A percentile compares a stretch with the other conserved stretches of the same genome.
Evolutionary conservation across 2,888 invertebrate genomes (phyloP).

Genomic region (Chirona hameri): DNA sequence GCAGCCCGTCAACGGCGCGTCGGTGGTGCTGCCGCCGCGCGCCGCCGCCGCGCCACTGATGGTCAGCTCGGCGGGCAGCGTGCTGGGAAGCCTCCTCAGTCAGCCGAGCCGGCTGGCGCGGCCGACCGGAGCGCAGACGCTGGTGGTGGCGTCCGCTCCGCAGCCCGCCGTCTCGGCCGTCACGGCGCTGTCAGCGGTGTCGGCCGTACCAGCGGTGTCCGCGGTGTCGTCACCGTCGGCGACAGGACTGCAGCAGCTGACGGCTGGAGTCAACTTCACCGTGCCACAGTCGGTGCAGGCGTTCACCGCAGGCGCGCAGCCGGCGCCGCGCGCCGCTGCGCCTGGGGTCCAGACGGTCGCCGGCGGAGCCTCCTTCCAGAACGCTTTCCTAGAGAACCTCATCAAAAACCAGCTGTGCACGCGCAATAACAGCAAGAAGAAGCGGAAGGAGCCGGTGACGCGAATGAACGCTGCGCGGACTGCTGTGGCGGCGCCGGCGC

Average conservation of each 20-base stretch:
- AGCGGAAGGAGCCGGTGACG: neutral
- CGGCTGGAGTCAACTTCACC: neutral
- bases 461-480: neutral
- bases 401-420: constrained; percentile 11
- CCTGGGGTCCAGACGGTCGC: neutral
- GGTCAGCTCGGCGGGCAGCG: constrained; percentile 9
- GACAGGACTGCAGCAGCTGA: neutral
- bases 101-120: constrained; percentile 12
- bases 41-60: neutral
- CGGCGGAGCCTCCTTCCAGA: neutral
- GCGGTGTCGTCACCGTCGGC: no score
- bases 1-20: neutral
- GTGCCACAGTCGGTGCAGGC: neutral
- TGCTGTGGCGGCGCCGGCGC: neutral
- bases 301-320: neutral
- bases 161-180: no score
- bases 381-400: constrained; percentile 13
- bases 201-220: no score
- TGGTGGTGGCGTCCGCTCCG: neutral
- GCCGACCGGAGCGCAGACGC: neutral
- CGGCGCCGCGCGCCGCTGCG: neutral
- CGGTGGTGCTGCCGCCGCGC: constrained; percentile 9
- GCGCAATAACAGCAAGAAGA: neutral
- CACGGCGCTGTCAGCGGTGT: no score
- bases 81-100: constrained; percentile 5